Base-by-base conservation (phyloP, 64 coral and sea anemone genomes). In the Acropora yongei region DNA sequence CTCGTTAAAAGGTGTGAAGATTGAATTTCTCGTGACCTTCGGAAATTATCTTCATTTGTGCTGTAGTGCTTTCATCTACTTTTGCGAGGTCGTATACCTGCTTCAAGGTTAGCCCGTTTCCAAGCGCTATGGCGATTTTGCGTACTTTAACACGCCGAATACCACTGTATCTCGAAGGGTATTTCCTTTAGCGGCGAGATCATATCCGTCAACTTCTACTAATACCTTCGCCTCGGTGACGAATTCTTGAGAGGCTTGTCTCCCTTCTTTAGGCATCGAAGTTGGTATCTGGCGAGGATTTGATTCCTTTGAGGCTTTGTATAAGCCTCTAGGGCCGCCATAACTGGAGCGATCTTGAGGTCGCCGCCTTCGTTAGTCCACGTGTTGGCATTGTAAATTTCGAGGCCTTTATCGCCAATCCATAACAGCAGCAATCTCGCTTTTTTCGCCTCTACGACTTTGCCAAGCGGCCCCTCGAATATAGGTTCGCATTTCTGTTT, bases 401-500 rank as follows among this genome's bases (percentile, higher is more conserved):
- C 83, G 6, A 91, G 60, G 30, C 84, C 89, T 55, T 82, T 91
- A 57, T 95, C 83, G 17, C 83, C 93, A 11, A 78, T 61, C 89
- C 93, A 95, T 14, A 95, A 43, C 10, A 91, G 57, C 12, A 95
- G 65, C 17, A 95, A 44, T 91, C 84, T 75, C 48, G 65, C 84
- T 49, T 95, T 95, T 53, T 91, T 75, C 48, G 65, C 84, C 66
- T 95, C 91, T 53, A 88, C 49, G 40, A 67, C 41, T 80, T 88
- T 85, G 45, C 73, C 89, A 2, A 95, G 68, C 41, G 69, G 78
- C 6, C 89, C 89, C 2, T 72, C 76, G 57, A 95, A 95, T 6
- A 92, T 82, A 5, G 91, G 76, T 79, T 91, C 77, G 68, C 84
- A 95, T 87, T 95, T 95, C 17, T 92, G 83, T 58, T 95, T 82